Evolutionary conservation across 2,888 invertebrate species (phyloP), one percentile per base, ranked within the genome.

Genomic region (Cephus nigrinus): DNA sequence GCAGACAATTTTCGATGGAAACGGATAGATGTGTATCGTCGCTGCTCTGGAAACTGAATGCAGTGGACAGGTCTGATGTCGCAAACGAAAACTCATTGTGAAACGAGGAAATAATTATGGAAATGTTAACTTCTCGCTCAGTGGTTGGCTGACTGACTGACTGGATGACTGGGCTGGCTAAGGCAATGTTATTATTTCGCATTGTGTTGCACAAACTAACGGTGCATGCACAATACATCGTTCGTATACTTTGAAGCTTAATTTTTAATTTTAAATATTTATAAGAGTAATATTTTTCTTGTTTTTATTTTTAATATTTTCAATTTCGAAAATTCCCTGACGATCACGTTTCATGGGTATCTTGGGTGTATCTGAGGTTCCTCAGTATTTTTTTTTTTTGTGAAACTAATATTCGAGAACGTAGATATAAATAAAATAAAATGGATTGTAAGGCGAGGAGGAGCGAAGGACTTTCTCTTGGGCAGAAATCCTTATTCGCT

Each of bases 81-180:
- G 83, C 78, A 77, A 34, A 81, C 78, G 78, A 36, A 80, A 80
- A 79, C 68, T 77, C 34, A 80, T 88, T 88, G 83, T 85, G 84
- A 88, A 88, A 88, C 80, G 78, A 85, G 88, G 88, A 88, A 88
- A 87, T 85, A 84, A 88, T 88, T 88, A 88, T 85, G 82, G 81
- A 85, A 85, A 85, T 84, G 81, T 84, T 80, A 55, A 55, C 55
- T 55, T 55, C 23, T 55, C 55, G 55, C 55, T 55, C 55, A 23
- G 55, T 55, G 23, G 55, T 55, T 55, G 55, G 55, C 55, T 23
- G 55, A 9, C 55, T 55, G 80, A 80, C 75, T 79, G 79, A 72
- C 75, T 69, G 35, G 36, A 35, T 33, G 74, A 73, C 76, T 76
- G 72, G 35, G 76, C 30, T 31, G 68, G 33, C 30, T 40, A 31